Evolutionary conservation across 2,888 invertebrate genomes (phyloP).

Genomic region (Empis livida): DNA sequence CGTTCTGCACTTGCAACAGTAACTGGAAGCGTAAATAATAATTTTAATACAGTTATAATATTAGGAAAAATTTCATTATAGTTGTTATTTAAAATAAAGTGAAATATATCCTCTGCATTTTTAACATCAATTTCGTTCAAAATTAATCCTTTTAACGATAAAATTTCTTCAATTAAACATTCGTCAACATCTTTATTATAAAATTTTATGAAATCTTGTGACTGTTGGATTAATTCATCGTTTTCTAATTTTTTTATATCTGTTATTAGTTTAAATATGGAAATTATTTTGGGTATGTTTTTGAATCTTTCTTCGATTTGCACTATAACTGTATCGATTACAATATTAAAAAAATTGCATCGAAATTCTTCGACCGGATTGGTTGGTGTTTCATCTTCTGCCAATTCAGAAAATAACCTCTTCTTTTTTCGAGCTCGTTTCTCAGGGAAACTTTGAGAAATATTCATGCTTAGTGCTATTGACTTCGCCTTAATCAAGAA

Average conservation of each 20-base stretch:
- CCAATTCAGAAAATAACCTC: not conserved
- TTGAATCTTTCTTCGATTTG: not conserved
- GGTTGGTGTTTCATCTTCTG: not conserved
- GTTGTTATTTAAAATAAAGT: not conserved
- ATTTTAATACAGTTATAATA: not conserved
- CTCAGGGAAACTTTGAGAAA: not conserved
- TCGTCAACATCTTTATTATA: too few species aligned
- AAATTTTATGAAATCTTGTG: too few species aligned
- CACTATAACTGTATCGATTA: not conserved
- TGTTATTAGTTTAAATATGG: too few species aligned
- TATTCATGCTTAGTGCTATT: not conserved
- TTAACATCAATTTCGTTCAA: too few species aligned
- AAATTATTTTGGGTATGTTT: too few species aligned
- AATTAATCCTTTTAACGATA: too few species aligned
- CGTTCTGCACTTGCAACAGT: not conserved
- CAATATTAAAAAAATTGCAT: not conserved
- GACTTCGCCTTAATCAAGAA: not conserved
- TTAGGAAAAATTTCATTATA: not conserved
- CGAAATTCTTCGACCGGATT: not conserved
- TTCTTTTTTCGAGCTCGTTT: not conserved
- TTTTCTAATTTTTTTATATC: too few species aligned
- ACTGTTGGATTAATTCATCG: too few species aligned
- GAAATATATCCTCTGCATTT: not conserved
- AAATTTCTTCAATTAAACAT: too few species aligned
- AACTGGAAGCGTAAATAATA: not conserved